These are phyloP conservation scores for Xestia c-nigrum DNA, from an alignment of 2,888 invertebrate genomes.

Conservation along the genomic window DNA sequence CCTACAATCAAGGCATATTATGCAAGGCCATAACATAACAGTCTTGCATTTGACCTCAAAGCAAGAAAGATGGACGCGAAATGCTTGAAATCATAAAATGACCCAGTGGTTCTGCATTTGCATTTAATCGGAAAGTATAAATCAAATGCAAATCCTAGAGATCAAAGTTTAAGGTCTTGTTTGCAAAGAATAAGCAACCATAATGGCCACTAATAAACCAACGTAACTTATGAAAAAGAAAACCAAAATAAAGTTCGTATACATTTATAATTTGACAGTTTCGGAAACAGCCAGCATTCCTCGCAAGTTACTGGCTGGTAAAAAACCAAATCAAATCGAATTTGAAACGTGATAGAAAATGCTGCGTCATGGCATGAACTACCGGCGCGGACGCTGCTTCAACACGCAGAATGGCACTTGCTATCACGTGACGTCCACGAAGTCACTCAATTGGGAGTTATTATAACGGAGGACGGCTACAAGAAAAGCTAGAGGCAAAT, in stretches of 20 bases:
- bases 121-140: neutral
- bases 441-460: slow-evolving; percentile 30
- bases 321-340: slow-evolving; percentile 54
- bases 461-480: neutral
- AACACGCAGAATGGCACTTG: slow-evolving; percentile 56
- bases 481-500: slow-evolving; percentile 7
- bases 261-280: slow-evolving; percentile 12
- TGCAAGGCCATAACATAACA: slow-evolving; percentile 39
- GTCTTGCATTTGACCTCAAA: slow-evolving; percentile 24
- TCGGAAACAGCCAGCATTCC: slow-evolving; percentile 30
- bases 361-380: slow-evolving; percentile 50
- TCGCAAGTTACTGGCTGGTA: slow-evolving; percentile 36
- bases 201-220: neutral
- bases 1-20: slow-evolving; percentile 49
- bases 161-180: neutral
- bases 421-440: slow-evolving; percentile 41
- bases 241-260: neutral
- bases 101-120: slow-evolving; percentile 11
- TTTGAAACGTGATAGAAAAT: slow-evolving; percentile 46
- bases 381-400: slow-evolving; percentile 11
- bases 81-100: slow-evolving; percentile 20
- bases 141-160: neutral
- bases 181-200: neutral
- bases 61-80: slow-evolving; percentile 16
- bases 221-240: neutral